phyloP scores from a whole-genome alignment of 1,140 invertebrate genomes.

The Schlechtendalia chinensis region DNA sequence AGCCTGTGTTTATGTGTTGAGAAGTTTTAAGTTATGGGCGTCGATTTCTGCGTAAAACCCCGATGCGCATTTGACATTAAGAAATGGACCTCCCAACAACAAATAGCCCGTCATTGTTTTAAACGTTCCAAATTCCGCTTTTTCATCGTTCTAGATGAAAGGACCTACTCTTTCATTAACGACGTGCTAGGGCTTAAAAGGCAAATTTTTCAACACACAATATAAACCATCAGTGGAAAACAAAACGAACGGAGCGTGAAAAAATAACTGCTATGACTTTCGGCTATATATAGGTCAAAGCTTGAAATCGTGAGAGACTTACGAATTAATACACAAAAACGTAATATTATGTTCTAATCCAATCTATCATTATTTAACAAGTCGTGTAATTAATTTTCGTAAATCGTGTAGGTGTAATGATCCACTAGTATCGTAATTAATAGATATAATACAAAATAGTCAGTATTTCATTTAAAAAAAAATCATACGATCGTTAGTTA shows the following conservation, averaged over 20 bases:
- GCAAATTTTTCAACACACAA: slow-evolving; percentile 46
- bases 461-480: too few relatives aligned
- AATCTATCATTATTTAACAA: background rate
- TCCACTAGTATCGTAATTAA: too few relatives aligned
- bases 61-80: slow-evolving; percentile 48
- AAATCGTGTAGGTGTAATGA: too few relatives aligned
- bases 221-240: slow-evolving; percentile 23
- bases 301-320: background rate
- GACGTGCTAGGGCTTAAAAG: slow-evolving; percentile 44
- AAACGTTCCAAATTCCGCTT: slow-evolving; percentile 48
- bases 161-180: slow-evolving; percentile 42
- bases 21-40: slow-evolving; percentile 43
- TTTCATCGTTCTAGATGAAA: slow-evolving; percentile 45
- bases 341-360: too few relatives aligned
- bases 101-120: slow-evolving; percentile 45
- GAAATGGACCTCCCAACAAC: slow-evolving; percentile 45
- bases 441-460: too few relatives aligned
- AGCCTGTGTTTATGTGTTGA: slow-evolving; percentile 27
- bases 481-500: too few relatives aligned
- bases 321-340: background rate
- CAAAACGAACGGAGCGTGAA: slow-evolving; percentile 36
- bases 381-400: too few relatives aligned
- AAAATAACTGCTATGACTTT: slow-evolving; percentile 25
- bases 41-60: slow-evolving; percentile 46
- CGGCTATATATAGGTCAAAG: slow-evolving; percentile 14